Conservation (phyloP, 2,888 invertebrate genomes). For the Bibio marci region DNA sequence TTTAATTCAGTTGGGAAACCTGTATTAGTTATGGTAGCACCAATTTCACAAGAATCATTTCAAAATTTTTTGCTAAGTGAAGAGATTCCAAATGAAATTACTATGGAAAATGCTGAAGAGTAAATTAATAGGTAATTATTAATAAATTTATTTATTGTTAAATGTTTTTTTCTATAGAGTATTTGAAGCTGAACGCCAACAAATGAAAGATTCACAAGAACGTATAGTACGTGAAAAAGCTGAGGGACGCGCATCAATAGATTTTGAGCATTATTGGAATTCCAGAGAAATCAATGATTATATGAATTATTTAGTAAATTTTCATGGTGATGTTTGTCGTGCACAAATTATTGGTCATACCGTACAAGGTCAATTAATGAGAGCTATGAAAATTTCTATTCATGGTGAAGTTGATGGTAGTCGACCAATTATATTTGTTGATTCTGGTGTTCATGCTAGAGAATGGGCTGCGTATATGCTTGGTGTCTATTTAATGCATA, state of each 20-base stretch:
- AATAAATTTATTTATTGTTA: too few species aligned
- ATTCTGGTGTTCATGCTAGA: slow-evolving; percentile 44
- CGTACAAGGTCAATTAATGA: slow-evolving; percentile 37
- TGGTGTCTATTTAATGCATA: slow-evolving; percentile 37
- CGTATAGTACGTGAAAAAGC: background rate
- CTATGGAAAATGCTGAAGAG: slow-evolving; percentile 3
- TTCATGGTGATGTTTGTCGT: slow-evolving; percentile 31
- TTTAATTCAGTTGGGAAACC: background rate
- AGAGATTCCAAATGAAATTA: background rate
- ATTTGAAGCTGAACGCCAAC: background rate
- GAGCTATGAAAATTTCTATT: slow-evolving; percentile 39
- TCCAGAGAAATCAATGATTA: slow-evolving; percentile 33
- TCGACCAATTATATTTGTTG: slow-evolving; percentile 38
- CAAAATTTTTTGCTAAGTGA: background rate
- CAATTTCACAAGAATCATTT: background rate
- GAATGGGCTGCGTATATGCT: slow-evolving; percentile 50
- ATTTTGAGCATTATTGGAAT: slow-evolving; percentile 5
- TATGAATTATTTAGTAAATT: slow-evolving; percentile 26
- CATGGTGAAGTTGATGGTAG: slow-evolving; percentile 29
- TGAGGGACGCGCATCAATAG: background rate
- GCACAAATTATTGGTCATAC: slow-evolving; percentile 35
- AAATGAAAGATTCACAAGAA: background rate
- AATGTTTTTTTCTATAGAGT: background rate
- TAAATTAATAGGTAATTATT: background rate
- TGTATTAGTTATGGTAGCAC: slow-evolving; percentile 4